phyloP scores from a whole-genome alignment of 2,113 vertebrate genomes.

The Leptodactylus fuscus region DNA sequence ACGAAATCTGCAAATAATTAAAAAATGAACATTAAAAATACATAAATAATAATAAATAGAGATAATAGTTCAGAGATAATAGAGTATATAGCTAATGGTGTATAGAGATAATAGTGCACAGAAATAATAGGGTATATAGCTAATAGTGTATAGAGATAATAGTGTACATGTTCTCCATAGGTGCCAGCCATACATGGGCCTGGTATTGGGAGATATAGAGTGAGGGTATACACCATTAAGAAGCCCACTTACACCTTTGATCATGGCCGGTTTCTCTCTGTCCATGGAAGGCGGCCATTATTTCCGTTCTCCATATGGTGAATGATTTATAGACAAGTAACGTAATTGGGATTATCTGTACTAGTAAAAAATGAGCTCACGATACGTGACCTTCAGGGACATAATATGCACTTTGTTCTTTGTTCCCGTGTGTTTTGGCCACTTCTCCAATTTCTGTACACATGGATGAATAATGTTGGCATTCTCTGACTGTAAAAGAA shows the following conservation, averaged over 20 bases:
- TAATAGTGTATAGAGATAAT: too few species aligned
- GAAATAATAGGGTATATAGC: too few species aligned
- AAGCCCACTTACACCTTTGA: not conserved
- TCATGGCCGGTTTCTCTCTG: not conserved
- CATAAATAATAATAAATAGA: too few species aligned
- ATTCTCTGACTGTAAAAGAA: not conserved
- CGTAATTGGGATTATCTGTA: not conserved
- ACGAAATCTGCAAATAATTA: not conserved
- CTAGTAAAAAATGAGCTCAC: not conserved
- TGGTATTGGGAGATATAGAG: not conserved
- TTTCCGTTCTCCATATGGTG: not conserved
- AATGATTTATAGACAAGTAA: not conserved
- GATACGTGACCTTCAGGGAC: not conserved
- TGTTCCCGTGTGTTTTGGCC: not conserved
- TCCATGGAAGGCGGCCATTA: not conserved
- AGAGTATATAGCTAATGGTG: too few species aligned
- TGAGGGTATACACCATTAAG: not conserved
- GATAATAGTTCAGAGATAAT: too few species aligned
- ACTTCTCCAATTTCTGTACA: not conserved
- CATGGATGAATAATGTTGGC: not conserved
- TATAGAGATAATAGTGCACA: too few species aligned
- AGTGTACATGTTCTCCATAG: too few species aligned
- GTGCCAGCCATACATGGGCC: too few species aligned
- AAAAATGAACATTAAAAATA: not conserved
- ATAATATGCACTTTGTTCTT: not conserved